Percentiles rank a stretch among this genome's conserved stretches.
Conservation (phyloP, 2,113 vertebrate species). For the Odontophorus gujanensis region DNA sequence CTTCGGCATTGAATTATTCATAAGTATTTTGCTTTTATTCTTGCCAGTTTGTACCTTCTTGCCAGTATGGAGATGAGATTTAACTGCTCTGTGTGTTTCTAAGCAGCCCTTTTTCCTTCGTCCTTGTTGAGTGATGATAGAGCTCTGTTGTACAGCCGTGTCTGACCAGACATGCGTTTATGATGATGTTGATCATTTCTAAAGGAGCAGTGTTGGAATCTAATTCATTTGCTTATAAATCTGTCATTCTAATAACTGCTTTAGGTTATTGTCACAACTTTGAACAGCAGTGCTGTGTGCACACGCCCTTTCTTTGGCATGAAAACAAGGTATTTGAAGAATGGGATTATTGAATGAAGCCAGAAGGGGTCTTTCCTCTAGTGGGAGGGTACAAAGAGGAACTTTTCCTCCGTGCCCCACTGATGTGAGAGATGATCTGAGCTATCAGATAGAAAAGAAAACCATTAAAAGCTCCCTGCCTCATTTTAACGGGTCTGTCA, state of each 20-base stretch:
- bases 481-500: conserved; percentile 66
- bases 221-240: background rate
- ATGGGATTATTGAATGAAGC: background rate
- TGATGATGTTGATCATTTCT: background rate
- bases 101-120: background rate
- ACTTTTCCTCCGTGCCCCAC: conserved; percentile 50
- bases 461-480: conserved; percentile 59
- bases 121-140: background rate
- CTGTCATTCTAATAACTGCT: background rate
- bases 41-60: background rate
- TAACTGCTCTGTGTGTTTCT: background rate
- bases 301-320: background rate
- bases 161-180: background rate
- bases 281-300: background rate
- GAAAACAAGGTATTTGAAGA: conserved; percentile 27
- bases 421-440: conserved; percentile 65
- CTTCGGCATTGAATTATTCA: background rate
- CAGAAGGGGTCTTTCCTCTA: conserved; percentile 37
- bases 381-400: conserved; percentile 25
- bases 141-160: background rate
- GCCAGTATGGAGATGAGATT: background rate
- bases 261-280: background rate
- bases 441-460: conserved; percentile 64
- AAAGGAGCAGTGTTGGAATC: background rate
- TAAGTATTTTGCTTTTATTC: background rate